Conservation (phyloP, 2,797 vertebrate species). For the Florisuga fusca region DNA sequence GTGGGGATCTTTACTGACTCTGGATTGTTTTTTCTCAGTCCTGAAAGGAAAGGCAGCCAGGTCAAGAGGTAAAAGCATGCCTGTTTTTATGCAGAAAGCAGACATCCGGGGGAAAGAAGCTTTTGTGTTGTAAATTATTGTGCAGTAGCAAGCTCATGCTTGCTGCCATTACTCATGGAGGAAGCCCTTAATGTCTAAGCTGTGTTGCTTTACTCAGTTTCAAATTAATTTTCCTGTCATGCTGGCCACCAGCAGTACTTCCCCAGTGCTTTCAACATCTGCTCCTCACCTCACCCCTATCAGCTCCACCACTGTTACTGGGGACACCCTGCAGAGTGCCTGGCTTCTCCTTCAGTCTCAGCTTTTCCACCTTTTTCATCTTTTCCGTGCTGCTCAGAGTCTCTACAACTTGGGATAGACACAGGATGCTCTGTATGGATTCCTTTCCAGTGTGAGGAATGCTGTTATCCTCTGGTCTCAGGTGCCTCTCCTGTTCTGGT, state of each 20-base stretch:
- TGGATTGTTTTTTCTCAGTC: neutral
- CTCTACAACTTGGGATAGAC: neutral
- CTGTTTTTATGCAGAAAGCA: neutral
- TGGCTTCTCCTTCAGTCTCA: neutral
- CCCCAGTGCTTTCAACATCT: fast-evolving
- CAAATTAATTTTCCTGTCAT: neutral
- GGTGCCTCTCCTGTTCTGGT: neutral
- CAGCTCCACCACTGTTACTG: neutral
- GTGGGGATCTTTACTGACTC: neutral
- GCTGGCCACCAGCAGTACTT: neutral
- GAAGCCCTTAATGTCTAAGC: neutral
- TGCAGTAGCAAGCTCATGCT: neutral
- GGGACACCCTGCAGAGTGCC: neutral
- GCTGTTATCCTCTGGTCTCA: neutral
- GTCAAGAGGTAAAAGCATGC: neutral
- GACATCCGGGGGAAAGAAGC: neutral
- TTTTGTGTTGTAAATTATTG: neutral
- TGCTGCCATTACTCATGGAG: neutral
- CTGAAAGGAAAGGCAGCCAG: neutral
- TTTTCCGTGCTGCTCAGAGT: neutral
- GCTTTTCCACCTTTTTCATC: neutral
- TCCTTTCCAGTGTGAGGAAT: neutral
- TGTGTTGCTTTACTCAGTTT: neutral
- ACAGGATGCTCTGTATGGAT: fast-evolving
- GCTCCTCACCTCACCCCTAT: neutral